Evolutionary conservation across 2,888 invertebrate species (phyloP).

Genomic region (Leptopterna dolabrata): DNA sequence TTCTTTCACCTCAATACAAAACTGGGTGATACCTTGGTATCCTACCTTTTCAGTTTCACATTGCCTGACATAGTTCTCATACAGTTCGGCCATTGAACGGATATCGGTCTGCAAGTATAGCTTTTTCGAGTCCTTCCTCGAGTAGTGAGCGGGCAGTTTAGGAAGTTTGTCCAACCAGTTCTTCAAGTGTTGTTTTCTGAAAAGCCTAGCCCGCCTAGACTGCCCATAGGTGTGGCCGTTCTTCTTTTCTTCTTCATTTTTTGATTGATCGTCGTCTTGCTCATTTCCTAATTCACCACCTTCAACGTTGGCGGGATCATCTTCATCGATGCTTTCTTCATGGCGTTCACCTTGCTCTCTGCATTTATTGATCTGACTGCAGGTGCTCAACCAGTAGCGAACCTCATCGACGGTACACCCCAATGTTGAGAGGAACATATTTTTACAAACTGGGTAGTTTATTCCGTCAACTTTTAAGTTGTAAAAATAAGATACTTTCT

Average conservation of each 20-base stretch:
- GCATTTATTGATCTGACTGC: no score
- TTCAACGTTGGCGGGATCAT: not conserved
- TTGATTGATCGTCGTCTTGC: not conserved
- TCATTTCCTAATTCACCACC: no score
- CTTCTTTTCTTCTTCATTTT: not conserved
- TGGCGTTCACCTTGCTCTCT: not conserved
- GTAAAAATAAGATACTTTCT: no score
- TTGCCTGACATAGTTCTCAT: not conserved
- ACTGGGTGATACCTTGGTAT: not conserved
- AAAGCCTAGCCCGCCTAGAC: not conserved
- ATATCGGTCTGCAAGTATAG: constrained; percentile 14
- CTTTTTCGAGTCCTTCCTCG: constrained; percentile 6
- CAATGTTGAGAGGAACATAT: no score
- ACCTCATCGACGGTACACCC: no score
- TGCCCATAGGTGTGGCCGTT: not conserved
- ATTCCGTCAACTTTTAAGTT: no score
- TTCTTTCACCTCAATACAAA: no score
- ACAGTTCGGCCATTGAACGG: not conserved
- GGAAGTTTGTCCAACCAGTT: constrained; percentile 10
- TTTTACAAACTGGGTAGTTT: no score
- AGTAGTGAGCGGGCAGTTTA: constrained; percentile 7
- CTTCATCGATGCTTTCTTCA: no score
- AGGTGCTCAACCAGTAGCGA: no score
- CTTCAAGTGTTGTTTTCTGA: not conserved
- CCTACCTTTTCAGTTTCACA: not conserved